Percentiles rank a stretch among this genome's conserved stretches.
These are phyloP conservation scores for Imbricaverruca yamaguchii DNA, from an alignment of 2,888 invertebrate genomes.

Conservation along the genomic window DNA sequence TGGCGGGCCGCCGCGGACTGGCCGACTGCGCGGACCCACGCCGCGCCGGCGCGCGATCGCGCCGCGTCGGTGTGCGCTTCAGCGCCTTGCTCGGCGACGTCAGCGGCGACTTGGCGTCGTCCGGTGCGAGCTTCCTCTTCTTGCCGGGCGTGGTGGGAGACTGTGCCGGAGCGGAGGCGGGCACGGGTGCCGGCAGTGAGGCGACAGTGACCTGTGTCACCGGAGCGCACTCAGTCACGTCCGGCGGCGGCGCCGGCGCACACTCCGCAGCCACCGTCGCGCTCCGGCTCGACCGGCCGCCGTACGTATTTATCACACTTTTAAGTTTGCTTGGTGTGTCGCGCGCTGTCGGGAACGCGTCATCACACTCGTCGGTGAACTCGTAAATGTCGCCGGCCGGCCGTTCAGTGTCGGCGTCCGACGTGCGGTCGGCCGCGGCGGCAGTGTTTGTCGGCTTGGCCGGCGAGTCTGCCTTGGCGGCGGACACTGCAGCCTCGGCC, in stretches of 20 bases:
- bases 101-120: conserved; percentile 76
- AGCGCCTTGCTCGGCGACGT: conserved; percentile 79
- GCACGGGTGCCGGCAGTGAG: conserved; percentile 76
- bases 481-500: conserved; percentile 78
- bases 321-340: not conserved
- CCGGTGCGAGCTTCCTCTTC: conserved; percentile 27
- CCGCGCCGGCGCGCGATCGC: conserved; percentile 66
- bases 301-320: not conserved
- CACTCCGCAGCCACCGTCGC: not conserved
- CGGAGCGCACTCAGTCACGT: conserved; percentile 77
- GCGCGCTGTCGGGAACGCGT: not conserved
- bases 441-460: conserved; percentile 77
- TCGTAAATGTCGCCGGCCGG: conserved; percentile 56
- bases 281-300: not conserved
- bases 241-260: conserved; percentile 61
- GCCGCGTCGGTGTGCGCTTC: conserved; percentile 90
- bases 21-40: conserved; percentile 82
- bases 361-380: conserved; percentile 16
- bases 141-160: conserved; percentile 55
- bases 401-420: conserved; percentile 65
- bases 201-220: conserved; percentile 83
- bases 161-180: conserved; percentile 47
- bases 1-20: conserved; percentile 27
- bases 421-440: conserved; percentile 80
- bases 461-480: conserved; percentile 45